Conservation (phyloP, 2,888 invertebrate species). For the Leptopilina drosophilae region DNA sequence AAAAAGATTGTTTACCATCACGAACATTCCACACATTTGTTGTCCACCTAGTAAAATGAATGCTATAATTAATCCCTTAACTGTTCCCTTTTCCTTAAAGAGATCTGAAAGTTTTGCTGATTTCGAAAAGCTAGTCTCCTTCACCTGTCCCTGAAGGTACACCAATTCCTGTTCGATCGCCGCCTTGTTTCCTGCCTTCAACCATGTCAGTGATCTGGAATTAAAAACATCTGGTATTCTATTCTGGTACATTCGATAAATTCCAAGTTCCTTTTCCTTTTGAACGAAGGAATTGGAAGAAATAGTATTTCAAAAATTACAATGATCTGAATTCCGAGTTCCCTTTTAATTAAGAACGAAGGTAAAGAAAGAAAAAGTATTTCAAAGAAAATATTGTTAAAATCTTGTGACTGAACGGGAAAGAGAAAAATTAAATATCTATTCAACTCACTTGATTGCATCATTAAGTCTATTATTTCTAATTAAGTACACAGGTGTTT, state of each 20-base stretch:
- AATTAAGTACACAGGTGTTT: conserved; percentile 79
- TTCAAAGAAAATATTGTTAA: too few relatives aligned
- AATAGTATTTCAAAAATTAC: too few relatives aligned
- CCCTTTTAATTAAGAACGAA: too few relatives aligned
- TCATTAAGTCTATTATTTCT: conserved; percentile 72
- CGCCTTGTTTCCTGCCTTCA: conserved; percentile 65
- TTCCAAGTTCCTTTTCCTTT: too few relatives aligned
- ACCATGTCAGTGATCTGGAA: conserved; percentile 67
- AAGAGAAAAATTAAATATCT: conserved; percentile 18
- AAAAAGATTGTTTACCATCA: conserved; percentile 70
- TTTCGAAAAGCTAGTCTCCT: conserved; percentile 53
- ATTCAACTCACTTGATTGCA: conserved; percentile 67
- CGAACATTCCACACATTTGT: conserved; percentile 77
- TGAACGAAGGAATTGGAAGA: too few relatives aligned
- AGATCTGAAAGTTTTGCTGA: conserved; percentile 68
- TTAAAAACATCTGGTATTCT: not conserved
- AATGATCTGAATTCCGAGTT: too few relatives aligned
- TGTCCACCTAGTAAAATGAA: conserved; percentile 75
- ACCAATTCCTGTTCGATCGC: conserved; percentile 66
- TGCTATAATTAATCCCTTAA: conserved; percentile 72
- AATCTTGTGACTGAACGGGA: too few relatives aligned
- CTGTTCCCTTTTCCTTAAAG: conserved; percentile 70
- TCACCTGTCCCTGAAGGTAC: conserved; percentile 62
- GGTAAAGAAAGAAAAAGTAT: too few relatives aligned
- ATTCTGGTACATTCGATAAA: not conserved